phyloP scores from a whole-genome alignment of 2,888 invertebrate genomes.

The Esperia sulphurella region DNA sequence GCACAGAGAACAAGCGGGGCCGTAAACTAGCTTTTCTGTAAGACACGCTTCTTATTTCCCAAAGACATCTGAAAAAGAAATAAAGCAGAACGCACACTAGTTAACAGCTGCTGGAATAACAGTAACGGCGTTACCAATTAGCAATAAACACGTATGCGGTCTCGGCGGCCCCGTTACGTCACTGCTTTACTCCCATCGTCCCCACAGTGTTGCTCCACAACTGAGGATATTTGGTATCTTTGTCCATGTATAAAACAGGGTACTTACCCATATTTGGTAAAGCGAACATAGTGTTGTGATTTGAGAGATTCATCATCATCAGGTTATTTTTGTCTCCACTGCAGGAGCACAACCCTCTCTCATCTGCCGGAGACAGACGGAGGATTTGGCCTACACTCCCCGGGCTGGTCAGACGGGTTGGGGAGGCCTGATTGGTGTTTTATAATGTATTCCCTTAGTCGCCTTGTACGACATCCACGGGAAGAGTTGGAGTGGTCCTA shows the following conservation, averaged over 20 bases:
- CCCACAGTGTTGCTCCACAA: background rate
- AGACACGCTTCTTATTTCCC: background rate
- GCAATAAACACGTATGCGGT: slow-evolving; percentile 15
- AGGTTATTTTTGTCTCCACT: too few species aligned
- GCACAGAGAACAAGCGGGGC: background rate
- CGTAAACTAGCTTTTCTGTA: background rate
- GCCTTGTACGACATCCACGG: too few species aligned
- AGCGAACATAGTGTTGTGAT: too few species aligned
- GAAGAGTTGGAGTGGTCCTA: too few species aligned
- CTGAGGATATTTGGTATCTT: background rate
- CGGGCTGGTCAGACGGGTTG: too few species aligned
- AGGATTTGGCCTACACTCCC: too few species aligned
- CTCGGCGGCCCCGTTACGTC: slow-evolving; percentile 4
- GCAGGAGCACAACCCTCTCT: too few species aligned
- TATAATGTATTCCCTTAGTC: too few species aligned
- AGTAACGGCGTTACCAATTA: slow-evolving; percentile 13
- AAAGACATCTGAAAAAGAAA: background rate
- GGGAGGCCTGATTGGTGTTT: too few species aligned
- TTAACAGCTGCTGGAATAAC: slow-evolving; percentile 4
- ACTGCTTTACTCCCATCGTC: background rate
- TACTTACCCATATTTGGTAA: too few species aligned
- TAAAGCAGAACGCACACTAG: background rate
- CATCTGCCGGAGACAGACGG: too few species aligned
- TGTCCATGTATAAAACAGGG: background rate
- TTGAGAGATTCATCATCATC: too few species aligned